These are phyloP conservation scores for Listrodromus nycthemerus DNA, from an alignment of 2,888 invertebrate species.

Conservation along the genomic window DNA sequence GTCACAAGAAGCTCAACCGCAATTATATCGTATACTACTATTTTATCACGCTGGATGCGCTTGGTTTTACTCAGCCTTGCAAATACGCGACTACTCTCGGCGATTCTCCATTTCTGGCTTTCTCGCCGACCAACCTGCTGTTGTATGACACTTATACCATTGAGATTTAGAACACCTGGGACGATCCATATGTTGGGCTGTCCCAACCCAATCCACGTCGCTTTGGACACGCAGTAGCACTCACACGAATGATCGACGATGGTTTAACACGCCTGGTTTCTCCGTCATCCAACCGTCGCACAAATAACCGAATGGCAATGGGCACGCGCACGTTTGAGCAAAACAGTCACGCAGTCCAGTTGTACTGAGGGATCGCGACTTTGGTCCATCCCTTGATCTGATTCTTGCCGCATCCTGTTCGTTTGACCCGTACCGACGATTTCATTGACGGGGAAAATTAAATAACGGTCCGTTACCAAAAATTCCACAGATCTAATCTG, in stretches of 20 bases:
- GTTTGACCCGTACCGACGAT: neutral
- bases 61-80: conserved; percentile 67
- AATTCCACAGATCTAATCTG: neutral
- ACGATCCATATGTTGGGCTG: conserved; percentile 62
- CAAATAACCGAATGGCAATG: conserved; percentile 23
- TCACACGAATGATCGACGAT: conserved; percentile 76
- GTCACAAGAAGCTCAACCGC: no score
- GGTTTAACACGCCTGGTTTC: conserved; percentile 73
- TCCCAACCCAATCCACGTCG: conserved; percentile 59
- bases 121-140: conserved; percentile 18
- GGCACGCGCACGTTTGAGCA: conserved; percentile 14
- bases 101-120: conserved; percentile 38
- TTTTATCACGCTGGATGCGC: conserved; percentile 4
- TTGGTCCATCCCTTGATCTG: neutral
- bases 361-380: neutral
- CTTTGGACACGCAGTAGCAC: conserved; percentile 70
- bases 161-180: conserved; percentile 68
- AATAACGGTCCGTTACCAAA: neutral
- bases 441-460: neutral
- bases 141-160: conserved; percentile 29
- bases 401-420: neutral
- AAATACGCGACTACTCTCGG: conserved; percentile 44
- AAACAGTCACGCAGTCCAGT: neutral
- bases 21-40: no score
- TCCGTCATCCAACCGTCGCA: conserved; percentile 18